A percentile compares a stretch with the other conserved stretches of the same genome.
These are phyloP conservation scores for Tolypeutes matacus DNA, from an alignment of 2,797 vertebrate genomes.

Conservation along the genomic window DNA sequence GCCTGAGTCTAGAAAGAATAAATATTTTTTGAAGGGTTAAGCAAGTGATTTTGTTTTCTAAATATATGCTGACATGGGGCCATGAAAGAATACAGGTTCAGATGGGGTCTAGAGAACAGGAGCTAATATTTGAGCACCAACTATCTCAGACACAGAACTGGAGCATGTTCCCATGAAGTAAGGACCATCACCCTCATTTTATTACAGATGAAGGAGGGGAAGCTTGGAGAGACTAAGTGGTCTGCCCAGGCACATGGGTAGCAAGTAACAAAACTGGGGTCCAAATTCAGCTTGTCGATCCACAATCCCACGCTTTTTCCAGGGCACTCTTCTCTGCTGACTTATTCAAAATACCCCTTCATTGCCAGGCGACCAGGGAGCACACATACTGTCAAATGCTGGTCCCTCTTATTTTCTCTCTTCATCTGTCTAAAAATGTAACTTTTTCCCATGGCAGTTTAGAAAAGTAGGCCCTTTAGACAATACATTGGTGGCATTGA, in stretches of 20 bases:
- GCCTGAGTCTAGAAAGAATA: conserved; percentile 41
- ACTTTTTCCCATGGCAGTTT: neutral
- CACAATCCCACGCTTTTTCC: neutral
- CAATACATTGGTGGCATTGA: neutral
- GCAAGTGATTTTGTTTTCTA: conserved; percentile 67
- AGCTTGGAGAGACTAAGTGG: neutral
- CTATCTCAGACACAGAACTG: neutral
- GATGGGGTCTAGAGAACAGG: neutral
- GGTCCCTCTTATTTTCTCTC: neutral
- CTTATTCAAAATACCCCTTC: neutral
- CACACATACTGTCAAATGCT: neutral
- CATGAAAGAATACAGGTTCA: conserved; percentile 8
- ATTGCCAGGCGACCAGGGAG: neutral
- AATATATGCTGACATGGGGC: conserved; percentile 37
- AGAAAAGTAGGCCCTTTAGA: neutral
- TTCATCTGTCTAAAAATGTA: neutral
- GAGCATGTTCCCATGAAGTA: neutral
- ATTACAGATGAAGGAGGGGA: neutral
- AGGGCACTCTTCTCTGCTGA: neutral
- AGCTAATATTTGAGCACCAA: neutral
- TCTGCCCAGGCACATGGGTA: neutral
- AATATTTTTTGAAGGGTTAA: conserved; percentile 64
- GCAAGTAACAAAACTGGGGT: neutral
- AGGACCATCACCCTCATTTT: neutral
- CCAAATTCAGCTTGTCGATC: neutral